These are phyloP conservation scores for Dasyornis broadbenti DNA, from an alignment of 2,113 vertebrate species.

Conservation along the genomic window DNA sequence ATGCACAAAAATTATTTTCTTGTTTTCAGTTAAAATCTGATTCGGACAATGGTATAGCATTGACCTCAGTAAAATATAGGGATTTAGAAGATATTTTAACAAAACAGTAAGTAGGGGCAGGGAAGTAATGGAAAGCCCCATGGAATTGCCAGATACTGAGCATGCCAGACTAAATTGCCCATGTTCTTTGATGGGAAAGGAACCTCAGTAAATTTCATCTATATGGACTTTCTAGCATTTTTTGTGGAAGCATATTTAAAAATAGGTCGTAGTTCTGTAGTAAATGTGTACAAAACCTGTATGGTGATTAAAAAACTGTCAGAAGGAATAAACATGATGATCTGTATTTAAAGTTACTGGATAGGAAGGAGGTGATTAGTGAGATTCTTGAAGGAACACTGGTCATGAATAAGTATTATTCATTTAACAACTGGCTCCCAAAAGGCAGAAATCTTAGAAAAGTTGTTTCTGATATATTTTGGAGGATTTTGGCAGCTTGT, in stretches of 20 bases:
- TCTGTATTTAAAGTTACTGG: neutral
- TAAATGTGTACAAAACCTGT: neutral
- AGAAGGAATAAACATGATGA: neutral
- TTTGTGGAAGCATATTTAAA: neutral
- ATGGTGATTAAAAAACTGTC: neutral
- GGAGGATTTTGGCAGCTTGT: neutral
- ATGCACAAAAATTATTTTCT: neutral
- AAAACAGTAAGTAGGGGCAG: neutral
- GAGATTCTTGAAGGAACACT: neutral
- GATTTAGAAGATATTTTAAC: neutral
- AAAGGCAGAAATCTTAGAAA: neutral
- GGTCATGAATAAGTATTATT: neutral
- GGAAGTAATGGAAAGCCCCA: neutral
- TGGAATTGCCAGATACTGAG: neutral
- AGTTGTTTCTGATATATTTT: neutral
- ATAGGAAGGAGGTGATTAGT: neutral
- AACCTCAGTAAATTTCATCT: neutral
- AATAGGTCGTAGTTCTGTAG: neutral
- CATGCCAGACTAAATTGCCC: neutral
- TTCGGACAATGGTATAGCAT: neutral
- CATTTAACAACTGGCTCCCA: neutral
- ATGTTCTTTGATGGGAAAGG: neutral
- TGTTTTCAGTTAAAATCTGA: neutral
- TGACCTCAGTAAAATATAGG: neutral
- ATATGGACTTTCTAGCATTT: neutral